Base-by-base conservation (phyloP, 1,140 invertebrate genomes). In the Trachymyrmex septentrionalis region DNA sequence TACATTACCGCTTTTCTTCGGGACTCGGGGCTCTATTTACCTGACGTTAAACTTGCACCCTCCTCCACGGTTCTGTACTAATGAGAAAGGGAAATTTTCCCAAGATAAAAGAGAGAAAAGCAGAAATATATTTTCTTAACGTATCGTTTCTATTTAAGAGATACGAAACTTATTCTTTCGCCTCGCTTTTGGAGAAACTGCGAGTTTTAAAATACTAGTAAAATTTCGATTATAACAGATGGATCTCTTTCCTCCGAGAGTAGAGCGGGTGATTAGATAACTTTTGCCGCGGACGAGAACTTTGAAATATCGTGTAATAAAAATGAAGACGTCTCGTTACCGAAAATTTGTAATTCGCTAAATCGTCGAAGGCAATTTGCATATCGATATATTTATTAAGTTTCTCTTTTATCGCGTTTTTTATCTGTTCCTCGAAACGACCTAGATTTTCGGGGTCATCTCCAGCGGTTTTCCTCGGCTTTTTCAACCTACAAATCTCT, bases 401-500 rank as follows among this genome's bases (percentile, higher is more conserved):
- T 48, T 57, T 2, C 3, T 30, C 4, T 44, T 44, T 44, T 10
- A 44, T 30, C 24, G 67, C 34, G 53, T 30, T 73, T 30, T 73
- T 61, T 27, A 44, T 21, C 10, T 30, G 9, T 30, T 1, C 80
- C 80, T n/a, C 67, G 38, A 82, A 59, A 21, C 34, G 67, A 61
- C 55, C 67, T 24, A 73, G 38, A 73, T 82, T 61, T 72, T 61
- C 3, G 7, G 34, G 16, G 19, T 53, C 9, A 7, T 38, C 24
- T n/a, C 27, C 30, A 0, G 21, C 21, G 53, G 9, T 16, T 10
- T 30, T 44, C 14, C 21, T 9, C n/a, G 69, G 69, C 80, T 84
- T 84, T 84, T 84, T 84, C 67, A 75, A 82, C 61, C 69, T 69
- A 75, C 80, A 84, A 84, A 84, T 84, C 53, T 71, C 80, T 24